Evolutionary conservation across 2,797 vertebrate species (phyloP).

Genomic region (Cryptoblepharus egeriae): DNA sequence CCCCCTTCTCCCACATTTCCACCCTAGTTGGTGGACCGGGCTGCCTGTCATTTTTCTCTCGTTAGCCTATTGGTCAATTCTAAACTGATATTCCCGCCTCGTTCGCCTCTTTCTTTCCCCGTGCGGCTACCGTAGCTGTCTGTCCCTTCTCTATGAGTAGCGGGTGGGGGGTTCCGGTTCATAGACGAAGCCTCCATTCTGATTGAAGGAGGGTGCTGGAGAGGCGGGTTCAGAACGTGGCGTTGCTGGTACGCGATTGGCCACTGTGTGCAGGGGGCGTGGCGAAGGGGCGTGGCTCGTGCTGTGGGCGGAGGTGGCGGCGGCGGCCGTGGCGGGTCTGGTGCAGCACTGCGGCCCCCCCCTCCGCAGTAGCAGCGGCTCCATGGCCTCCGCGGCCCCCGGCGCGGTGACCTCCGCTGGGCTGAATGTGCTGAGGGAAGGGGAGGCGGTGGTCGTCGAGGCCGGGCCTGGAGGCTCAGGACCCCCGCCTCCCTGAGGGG

Average conservation of each 20-base stretch:
- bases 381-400: slow-evolving; percentile 26
- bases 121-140: neutral
- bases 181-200: neutral
- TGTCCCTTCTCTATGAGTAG: too few species aligned
- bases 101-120: neutral
- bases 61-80: neutral
- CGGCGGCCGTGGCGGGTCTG: neutral
- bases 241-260: neutral
- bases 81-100: slow-evolving; percentile 4
- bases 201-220: neutral
- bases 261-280: neutral
- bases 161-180: neutral
- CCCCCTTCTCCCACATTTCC: too few species aligned
- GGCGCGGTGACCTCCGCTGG: slow-evolving; percentile 10
- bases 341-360: neutral
- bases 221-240: neutral
- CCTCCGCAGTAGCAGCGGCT: neutral
- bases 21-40: neutral
- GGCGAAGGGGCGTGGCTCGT: neutral
- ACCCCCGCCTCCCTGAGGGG: slow-evolving; percentile 25
- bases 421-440: neutral
- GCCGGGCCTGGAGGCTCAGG: slow-evolving; percentile 21
- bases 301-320: neutral
- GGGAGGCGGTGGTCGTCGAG: slow-evolving; percentile 13
- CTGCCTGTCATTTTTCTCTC: neutral